Conservation (phyloP, 2,888 invertebrate genomes). For the Tipula unca region DNA sequence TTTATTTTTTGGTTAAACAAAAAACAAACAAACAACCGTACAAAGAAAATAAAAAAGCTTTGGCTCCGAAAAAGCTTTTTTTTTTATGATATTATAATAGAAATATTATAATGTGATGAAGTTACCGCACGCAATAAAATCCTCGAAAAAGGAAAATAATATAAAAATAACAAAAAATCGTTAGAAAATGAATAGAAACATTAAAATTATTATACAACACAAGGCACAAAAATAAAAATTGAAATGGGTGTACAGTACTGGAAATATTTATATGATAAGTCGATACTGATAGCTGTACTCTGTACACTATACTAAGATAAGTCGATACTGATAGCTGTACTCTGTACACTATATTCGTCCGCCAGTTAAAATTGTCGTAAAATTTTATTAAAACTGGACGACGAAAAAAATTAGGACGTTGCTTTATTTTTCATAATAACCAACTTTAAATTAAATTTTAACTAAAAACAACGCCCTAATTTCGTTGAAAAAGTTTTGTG, state of each 20-base stretch:
- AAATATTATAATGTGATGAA: background rate
- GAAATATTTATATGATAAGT: background rate
- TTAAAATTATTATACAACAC: background rate
- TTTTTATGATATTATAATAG: background rate
- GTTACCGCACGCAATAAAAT: background rate
- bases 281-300: too few species aligned
- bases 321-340: too few species aligned
- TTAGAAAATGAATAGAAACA: background rate
- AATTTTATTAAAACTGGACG: too few species aligned
- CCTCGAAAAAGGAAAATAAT: background rate
- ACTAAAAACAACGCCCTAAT: too few species aligned
- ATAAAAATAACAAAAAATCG: background rate
- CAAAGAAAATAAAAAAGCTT: background rate
- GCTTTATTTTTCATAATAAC: too few species aligned
- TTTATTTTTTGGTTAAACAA: background rate
- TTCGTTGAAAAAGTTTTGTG: too few species aligned
- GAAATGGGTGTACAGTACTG: background rate
- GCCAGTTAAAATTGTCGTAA: too few species aligned
- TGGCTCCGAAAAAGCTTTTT: background rate
- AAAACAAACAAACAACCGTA: background rate
- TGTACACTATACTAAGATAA: background rate
- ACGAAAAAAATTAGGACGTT: too few species aligned
- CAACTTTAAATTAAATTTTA: too few species aligned
- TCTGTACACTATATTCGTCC: too few species aligned
- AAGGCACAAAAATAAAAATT: too few species aligned